These are phyloP conservation scores for Trissolcus brochymenae DNA, from an alignment of 2,888 invertebrate genomes.

Conservation along the genomic window DNA sequence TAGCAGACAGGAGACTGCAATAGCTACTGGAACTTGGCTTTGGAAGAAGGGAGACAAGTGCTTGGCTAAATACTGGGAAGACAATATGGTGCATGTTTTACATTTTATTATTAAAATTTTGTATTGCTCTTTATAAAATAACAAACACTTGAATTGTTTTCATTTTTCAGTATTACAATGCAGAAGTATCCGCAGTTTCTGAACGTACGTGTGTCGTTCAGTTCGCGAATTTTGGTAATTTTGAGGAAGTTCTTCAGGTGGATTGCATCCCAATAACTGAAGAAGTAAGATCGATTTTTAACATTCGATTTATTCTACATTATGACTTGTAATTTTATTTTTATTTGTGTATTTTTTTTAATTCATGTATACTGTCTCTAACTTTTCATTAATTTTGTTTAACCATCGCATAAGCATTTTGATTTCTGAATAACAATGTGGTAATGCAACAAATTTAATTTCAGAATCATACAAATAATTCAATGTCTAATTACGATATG, in stretches of 20 bases:
- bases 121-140: neutral
- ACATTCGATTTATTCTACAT: neutral
- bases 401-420: neutral
- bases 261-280: slow-evolving; percentile 85
- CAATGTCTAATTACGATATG: slow-evolving; percentile 61
- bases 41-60: slow-evolving; percentile 91
- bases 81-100: slow-evolving; percentile 83
- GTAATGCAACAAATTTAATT: slow-evolving; percentile 20
- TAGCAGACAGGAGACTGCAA: slow-evolving; percentile 61
- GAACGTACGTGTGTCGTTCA: slow-evolving; percentile 90
- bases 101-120: neutral
- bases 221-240: slow-evolving; percentile 92
- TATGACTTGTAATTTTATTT: neutral
- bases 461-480: slow-evolving; percentile 61
- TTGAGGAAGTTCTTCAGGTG: slow-evolving; percentile 89
- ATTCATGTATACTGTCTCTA: too few species aligned
- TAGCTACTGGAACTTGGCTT: slow-evolving; percentile 71
- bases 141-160: slow-evolving; percentile 3
- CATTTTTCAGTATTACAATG: slow-evolving; percentile 85
- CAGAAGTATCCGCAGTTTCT: slow-evolving; percentile 87
- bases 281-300: slow-evolving; percentile 51
- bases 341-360: too few species aligned
- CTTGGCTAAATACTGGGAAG: slow-evolving; percentile 95
- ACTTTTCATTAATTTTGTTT: too few species aligned
- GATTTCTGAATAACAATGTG: neutral